Evolutionary conservation across 2,113 vertebrate species (phyloP), one percentile per base, ranked within the genome.

Genomic region (Semnopithecus entellus): DNA sequence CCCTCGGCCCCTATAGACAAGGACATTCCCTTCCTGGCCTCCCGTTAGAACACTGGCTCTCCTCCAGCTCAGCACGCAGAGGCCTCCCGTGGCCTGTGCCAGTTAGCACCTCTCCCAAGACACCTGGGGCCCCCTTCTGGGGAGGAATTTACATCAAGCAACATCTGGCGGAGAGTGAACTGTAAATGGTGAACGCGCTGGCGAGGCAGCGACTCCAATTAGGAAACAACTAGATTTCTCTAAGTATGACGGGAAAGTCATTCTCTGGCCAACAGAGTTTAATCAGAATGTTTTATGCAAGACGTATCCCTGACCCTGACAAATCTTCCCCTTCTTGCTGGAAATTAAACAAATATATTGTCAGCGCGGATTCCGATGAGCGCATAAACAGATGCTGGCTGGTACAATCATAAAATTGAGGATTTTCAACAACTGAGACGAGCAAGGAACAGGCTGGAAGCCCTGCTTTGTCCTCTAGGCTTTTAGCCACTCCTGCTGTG

Each of bases 211-310:
- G 14, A 3, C 87, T 87, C n/a, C 97, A 93, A 95, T 98, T 93
- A 97, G 96, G 95, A 25, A 18, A 11, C 55, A 45, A 9, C 88
- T 18, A n/a, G 86, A 61, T 57, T n/a, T 93, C 89, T 48, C 97
- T 18, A 6, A 79, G 91, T 79, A 20, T 35, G 94, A 66, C 2
- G 64, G 92, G 87, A 89, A 87, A 90, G 96, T 14, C n/a, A 92
- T 78, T 95, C 97, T 96, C 92, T 5, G 94, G 97, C 96, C 97
- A 92, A 55, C 57, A 27, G 97, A 94, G 94, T 97, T 97, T 97
- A 97, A 98, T 98, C 97, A 96, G 92, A 97, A 97, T 97, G 97
- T 97, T 98, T 97, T 97, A 98, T 97, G 98, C 97, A 97, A 95
- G 97, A 97, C 90, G 96, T 88, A 87, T 75, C 93, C 95, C 96